Evolutionary conservation across 2,888 invertebrate species (phyloP), one percentile per base, ranked within the genome.

Genomic region (Tridacna gigas): DNA sequence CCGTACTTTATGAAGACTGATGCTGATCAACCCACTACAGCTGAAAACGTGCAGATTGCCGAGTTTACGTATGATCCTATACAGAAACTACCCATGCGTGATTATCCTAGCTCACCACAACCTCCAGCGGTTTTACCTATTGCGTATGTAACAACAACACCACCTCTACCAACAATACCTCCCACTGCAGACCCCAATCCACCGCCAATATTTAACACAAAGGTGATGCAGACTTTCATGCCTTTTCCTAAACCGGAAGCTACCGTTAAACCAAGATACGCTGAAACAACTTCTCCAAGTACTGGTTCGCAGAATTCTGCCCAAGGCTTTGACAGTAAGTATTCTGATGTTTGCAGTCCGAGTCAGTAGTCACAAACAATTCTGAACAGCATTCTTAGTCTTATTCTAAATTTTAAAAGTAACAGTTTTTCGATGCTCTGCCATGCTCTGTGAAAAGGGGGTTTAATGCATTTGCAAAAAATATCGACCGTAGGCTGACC

Each of bases 121-220:
- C 20, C 56, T 26, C 37, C 74, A 28, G 63, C 22, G n/a, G 20
- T 28, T 26, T 15, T 74, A 71, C 20, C 61, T 20, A 25, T 67
- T 56, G 22, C 51, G 63, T 22, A 25, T 28, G 28, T 12, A 61
- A 78, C 69, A 73, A 82, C 84, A 5, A 77, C 82, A 15, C 56
- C 80, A 45, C 61, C 81, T 4, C 12, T 47, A 37, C 77, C 77
- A 1, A 79, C 82, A 13, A 15, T 45, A 5, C 83, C 83, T 51
- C 81, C 81, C 0, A 83, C 83, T 2, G 87, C 81, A 4, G 84
- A 83, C 47, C 84, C 84, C n/a, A 82, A 85, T 51, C 87, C 87
- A 15, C 84, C 84, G 11, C 77, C 87, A 18, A 85, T 87, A 26
- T 87, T 87, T 37, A 83, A 82, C 48, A 87, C 65, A 2, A 85